phyloP scores from a whole-genome alignment of 2,888 invertebrate genomes.

The Julus scanicus region DNA sequence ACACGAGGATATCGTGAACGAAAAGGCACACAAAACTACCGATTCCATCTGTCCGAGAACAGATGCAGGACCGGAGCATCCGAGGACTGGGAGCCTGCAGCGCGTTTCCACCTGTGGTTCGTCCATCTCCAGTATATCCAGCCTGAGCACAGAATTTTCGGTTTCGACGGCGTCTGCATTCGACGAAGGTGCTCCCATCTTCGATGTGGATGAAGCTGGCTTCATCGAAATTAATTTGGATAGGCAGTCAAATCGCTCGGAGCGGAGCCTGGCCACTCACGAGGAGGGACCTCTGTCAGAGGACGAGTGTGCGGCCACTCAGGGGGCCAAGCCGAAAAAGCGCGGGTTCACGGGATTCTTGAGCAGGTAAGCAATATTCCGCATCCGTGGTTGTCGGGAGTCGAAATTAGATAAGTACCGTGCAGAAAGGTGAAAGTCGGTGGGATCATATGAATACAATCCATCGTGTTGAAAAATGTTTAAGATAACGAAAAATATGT shows the following conservation, averaged over 20 bases:
- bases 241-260: conserved; percentile 12
- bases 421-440: no score
- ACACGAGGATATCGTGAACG: background rate
- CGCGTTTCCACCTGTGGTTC: conserved; percentile 55
- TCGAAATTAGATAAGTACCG: background rate
- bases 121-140: conserved; percentile 60
- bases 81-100: conserved; percentile 48
- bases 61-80: background rate
- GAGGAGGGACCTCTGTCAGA: conserved; percentile 6
- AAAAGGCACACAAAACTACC: background rate
- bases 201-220: conserved; percentile 42
- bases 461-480: no score
- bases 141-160: conserved; percentile 58
- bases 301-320: background rate
- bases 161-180: conserved; percentile 28
- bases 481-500: no score
- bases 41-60: background rate
- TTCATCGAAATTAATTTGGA: conserved; percentile 56
- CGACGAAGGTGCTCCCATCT: background rate
- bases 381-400: background rate
- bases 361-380: conserved; percentile 47
- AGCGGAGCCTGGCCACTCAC: background rate
- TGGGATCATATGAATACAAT: no score
- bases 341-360: conserved; percentile 53
- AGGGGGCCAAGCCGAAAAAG: conserved; percentile 53